A percentile compares a stretch with the other conserved stretches of the same genome.
Conservation (phyloP, 2,113 vertebrate species). For the Abramis brama region DNA sequence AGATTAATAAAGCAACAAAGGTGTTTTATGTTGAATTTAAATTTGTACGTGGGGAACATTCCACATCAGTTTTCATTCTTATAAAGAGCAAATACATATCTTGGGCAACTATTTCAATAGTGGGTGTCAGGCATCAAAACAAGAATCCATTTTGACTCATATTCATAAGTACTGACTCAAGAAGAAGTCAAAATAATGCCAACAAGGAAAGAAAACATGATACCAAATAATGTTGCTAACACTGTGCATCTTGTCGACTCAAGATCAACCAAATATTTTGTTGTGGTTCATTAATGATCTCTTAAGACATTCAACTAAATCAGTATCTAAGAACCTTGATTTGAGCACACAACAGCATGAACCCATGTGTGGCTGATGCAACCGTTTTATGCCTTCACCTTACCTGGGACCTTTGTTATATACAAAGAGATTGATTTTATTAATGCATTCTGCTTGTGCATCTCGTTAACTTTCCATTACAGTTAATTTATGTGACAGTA, state of each 20-base stretch:
- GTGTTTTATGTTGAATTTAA: not conserved
- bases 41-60: not conserved
- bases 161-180: slow-evolving; percentile 44
- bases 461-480: slow-evolving; percentile 40
- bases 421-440: slow-evolving; percentile 23
- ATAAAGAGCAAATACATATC: not conserved
- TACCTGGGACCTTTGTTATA: not conserved
- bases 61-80: not conserved
- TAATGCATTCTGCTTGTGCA: slow-evolving; percentile 32
- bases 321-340: slow-evolving; percentile 10
- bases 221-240: slow-evolving; percentile 29
- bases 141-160: slow-evolving; percentile 21
- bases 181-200: slow-evolving; percentile 11
- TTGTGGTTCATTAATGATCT: slow-evolving; percentile 16
- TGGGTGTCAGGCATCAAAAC: not conserved
- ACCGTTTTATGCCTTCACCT: slow-evolving; percentile 17
- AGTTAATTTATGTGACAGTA: slow-evolving; percentile 12
- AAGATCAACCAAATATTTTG: not conserved
- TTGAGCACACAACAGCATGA: not conserved
- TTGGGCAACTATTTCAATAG: not conserved
- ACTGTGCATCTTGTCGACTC: not conserved
- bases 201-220: slow-evolving; percentile 15
- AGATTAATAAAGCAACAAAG: not conserved
- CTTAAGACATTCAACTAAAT: slow-evolving; percentile 3
- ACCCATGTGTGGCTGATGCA: not conserved